Evolutionary conservation across 1,140 invertebrate species (phyloP), one percentile per base, ranked within the genome.

Genomic region (Bicyclus anynana): DNA sequence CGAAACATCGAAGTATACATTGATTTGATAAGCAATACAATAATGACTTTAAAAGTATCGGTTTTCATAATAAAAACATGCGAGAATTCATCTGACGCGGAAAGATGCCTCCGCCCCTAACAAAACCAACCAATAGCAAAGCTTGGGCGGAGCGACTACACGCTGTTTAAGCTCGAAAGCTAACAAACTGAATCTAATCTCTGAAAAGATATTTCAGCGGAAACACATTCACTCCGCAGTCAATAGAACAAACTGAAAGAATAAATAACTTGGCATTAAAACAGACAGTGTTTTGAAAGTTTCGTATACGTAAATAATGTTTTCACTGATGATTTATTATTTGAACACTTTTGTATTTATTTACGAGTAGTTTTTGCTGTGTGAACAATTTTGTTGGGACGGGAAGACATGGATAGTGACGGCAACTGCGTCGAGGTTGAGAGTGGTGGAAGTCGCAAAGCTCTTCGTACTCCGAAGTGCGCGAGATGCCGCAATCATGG

Each of bases 401-500:
- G 6, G 10, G 16, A 0, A 44, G 10, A 40, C 1, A 82, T 82
- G 79, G 72, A 74, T 71, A 74, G 65, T 67, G 82, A 78, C 54
- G 63, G 29, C 40, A 48, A 55, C 47, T 53, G 53, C 23, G 40
- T 35, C 26, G 70, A 69, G 14, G 47, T 35, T 46, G 72, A 74
- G 20, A 67, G 44, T 5, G 40, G 44, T 21, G 51, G 27, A 13
- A 29, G 42, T 47, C 68, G 82, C 10, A 84, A 83, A 50, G 69
- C 83, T 26, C 74, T 93, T 20, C 77, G 95, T 27, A 96, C 94
- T 17, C 96, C 96, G 7, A 97, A 97, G 88, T 97, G 96, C 79
- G 96, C 96, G 0, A 88, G 96, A 6, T 97, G 96, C 69, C 89
- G 95, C 35, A 97, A 97, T 79, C 96, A 97, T 71, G 96, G 96